Evolutionary conservation across 2,797 vertebrate species (phyloP), one percentile per base, ranked within the genome.

Genomic region (Sylvia borin): DNA sequence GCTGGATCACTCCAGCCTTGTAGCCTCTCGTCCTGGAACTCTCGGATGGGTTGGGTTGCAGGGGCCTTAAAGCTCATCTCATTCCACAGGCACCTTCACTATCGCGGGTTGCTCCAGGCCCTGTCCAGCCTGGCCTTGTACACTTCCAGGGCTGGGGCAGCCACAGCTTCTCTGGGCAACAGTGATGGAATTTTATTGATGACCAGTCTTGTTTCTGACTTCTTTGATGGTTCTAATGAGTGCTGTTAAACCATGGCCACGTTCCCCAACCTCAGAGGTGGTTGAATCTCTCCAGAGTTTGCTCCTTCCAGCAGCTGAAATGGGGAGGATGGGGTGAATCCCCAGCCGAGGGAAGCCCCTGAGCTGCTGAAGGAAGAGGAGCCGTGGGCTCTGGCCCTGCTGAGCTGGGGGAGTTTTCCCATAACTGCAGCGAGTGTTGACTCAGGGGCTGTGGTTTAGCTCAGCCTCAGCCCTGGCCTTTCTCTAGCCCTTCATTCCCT

Each of bases 401-500:
- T 54, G 74, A 75, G 58, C 66, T 32, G 62, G 25, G 47, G 47
- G 36, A 84, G 25, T 42, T 62, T 91, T 90, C 53, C 74, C 3
- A 10, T 25, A 32, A 13, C 18, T 2, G 2, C 75, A 71, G 43
- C 0, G 1, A 71, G 43, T 4, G 0, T 85, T 92, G 94, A 58
- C 64, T 89, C 77, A 66, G 79, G 42, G 67, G 71, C 75, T 93
- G 91, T 91, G 92, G 85, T 95, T 96, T 90, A 77, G 78, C 79
- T 74, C 47, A 29, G 47, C 87, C 79, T 66, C 2, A 2, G 74
- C 34, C 79, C 85, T 51, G 57, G 79, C 48, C 40, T 80, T 61
- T 88, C 81, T 77, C 54, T 50, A 11, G 38, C 43, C 9, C 71
- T 82, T 68, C 34, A 31, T 78, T 78, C 65, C 51, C 48, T 89